A percentile compares a stretch with the other conserved stretches of the same genome.
phyloP scores from a whole-genome alignment of 2,113 vertebrate species.

The Cyanoramphus novaezelandiae region DNA sequence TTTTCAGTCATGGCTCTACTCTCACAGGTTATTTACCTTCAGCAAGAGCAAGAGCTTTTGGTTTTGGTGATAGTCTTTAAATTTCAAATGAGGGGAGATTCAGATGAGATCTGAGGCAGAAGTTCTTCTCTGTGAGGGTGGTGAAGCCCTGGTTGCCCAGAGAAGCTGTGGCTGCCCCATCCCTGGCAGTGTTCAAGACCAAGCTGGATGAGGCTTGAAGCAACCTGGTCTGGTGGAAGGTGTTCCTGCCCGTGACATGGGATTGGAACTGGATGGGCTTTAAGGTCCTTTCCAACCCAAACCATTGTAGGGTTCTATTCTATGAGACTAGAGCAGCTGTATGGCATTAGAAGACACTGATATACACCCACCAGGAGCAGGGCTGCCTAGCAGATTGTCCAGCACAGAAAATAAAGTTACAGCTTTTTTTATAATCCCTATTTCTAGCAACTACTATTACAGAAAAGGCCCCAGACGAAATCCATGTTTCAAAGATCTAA shows the following conservation, averaged over 20 bases:
- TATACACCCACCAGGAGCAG: background rate
- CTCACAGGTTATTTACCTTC: too few relatives aligned
- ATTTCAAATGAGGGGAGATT: background rate
- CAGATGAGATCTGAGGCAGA: background rate
- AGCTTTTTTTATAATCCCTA: background rate
- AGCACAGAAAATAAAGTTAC: background rate
- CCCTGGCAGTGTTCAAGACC: background rate
- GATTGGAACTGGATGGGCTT: background rate
- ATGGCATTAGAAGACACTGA: background rate
- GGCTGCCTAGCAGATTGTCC: background rate
- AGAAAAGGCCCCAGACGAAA: background rate
- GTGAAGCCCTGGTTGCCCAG: background rate
- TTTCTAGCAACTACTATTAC: background rate
- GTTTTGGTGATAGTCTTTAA: too few relatives aligned
- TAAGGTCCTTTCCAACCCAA: background rate
- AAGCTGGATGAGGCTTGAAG: fast-evolving
- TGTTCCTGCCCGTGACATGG: fast-evolving
- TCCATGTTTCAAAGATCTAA: background rate
- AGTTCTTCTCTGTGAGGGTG: background rate
- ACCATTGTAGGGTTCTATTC: background rate
- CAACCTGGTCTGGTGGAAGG: background rate
- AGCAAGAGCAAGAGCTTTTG: too few relatives aligned
- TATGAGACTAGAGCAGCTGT: background rate
- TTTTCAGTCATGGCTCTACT: too few relatives aligned
- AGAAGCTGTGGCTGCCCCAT: background rate